Evolutionary conservation across 1,140 invertebrate species (phyloP).

Genomic region (Heliconius eleuchia): DNA sequence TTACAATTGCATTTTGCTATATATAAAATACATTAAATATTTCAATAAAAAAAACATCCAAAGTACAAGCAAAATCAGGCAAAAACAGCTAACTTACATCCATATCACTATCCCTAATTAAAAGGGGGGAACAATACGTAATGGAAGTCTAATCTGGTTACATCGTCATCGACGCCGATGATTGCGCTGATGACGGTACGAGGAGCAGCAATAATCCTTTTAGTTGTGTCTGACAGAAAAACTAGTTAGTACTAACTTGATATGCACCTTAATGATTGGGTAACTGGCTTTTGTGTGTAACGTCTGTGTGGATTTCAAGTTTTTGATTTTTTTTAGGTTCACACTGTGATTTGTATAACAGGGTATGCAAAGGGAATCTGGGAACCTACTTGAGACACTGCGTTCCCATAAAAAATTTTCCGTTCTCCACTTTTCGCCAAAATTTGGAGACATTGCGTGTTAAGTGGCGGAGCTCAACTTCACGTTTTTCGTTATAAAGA

Average conservation of each 20-base stretch:
- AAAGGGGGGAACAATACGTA: slow-evolving; percentile 35
- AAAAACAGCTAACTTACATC: neutral
- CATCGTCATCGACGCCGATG: slow-evolving; percentile 34
- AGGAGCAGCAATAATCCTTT: slow-evolving; percentile 34
- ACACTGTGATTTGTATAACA: too few relatives aligned
- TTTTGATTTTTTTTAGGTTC: too few relatives aligned
- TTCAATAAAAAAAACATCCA: neutral
- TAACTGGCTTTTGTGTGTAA: slow-evolving; percentile 9
- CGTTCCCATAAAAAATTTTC: too few relatives aligned
- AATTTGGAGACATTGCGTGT: too few relatives aligned
- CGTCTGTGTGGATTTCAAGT: neutral
- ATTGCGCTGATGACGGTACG: slow-evolving; percentile 36
- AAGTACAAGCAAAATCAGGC: neutral
- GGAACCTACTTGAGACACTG: too few relatives aligned
- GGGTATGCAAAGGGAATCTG: too few relatives aligned
- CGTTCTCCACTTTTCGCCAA: too few relatives aligned
- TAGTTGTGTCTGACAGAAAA: slow-evolving; percentile 31
- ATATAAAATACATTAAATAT: too few relatives aligned
- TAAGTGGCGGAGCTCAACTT: too few relatives aligned
- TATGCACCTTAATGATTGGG: neutral
- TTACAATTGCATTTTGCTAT: too few relatives aligned
- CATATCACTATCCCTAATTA: slow-evolving; percentile 37
- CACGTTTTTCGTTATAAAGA: too few relatives aligned
- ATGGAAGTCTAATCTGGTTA: slow-evolving; percentile 36
- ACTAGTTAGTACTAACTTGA: slow-evolving; percentile 22